Evolutionary conservation across 2,113 vertebrate genomes (phyloP).

Genomic region (Tachysurus vachellii): DNA sequence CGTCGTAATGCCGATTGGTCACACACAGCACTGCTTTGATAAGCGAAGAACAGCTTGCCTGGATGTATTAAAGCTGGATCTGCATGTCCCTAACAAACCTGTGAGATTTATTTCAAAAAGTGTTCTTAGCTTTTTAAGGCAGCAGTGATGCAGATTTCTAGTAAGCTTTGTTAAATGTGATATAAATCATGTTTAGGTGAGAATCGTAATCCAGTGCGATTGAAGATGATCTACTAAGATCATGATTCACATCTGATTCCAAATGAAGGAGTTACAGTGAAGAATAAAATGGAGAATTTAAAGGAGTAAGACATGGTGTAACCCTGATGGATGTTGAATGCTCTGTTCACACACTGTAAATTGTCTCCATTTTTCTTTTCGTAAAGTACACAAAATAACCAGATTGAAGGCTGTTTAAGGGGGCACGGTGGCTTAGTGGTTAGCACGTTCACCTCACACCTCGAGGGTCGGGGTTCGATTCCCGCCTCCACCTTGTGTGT

Average conservation of each 20-base stretch:
- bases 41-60: neutral
- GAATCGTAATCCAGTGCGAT: neutral
- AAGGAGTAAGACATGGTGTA: neutral
- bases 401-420: too few relatives aligned
- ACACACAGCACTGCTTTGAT: constrained; percentile 52
- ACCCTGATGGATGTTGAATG: neutral
- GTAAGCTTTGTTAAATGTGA: neutral
- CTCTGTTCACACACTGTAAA: neutral
- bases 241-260: neutral
- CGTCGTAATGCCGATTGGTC: constrained; percentile 62
- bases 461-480: too few relatives aligned
- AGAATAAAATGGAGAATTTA: neutral
- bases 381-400: too few relatives aligned
- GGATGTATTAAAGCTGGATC: neutral
- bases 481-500: too few relatives aligned
- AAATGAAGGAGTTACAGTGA: neutral
- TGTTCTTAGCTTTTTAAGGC: neutral
- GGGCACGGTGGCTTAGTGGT: too few relatives aligned
- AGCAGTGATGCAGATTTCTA: neutral
- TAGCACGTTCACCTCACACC: too few relatives aligned
- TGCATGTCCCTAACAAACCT: neutral
- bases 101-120: neutral
- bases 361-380: too few relatives aligned
- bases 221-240: neutral
- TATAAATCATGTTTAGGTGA: neutral